Evolutionary conservation across 1,140 invertebrate genomes (phyloP), one percentile per base, ranked within the genome.

Genomic region (Zaprionus nigranus): DNA sequence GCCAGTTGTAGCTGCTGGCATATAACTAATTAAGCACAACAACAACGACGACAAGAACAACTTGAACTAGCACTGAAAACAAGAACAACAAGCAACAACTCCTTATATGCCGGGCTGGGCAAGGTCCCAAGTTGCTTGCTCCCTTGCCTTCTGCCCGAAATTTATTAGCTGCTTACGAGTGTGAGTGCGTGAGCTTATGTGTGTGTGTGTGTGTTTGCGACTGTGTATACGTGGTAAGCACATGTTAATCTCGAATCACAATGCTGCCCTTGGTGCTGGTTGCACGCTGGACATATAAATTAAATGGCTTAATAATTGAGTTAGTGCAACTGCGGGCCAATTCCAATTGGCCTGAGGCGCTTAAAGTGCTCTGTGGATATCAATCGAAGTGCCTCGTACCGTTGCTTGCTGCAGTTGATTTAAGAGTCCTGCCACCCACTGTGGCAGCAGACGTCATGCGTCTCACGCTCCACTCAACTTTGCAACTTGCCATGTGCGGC

Each of bases 261-360:
- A 57, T 49, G 64, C 58, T 78, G 71, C 60, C 79, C 46, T 30
- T 34, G 26, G 20, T 15, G 49, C 30, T 64, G 63, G 34, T 26
- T 24, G n/a, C 46, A 24, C 20, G 17, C 56, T 70, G 49, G 22
- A 56, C 28, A 46, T 22, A 66, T 63, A 84, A 88, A 84, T 88
- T 70, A 84, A 84, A 88, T 88, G 78, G 85, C 70, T 88, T 62
- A 73, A 87, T 87, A 87, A 87, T 87, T 87, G 78, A 87, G 84
- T 88, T 88, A 82, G 67, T 63, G 72, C 36, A 43, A 68, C 54
- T 67, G 30, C 51, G 46, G 54, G 54, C 53, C 63, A 62, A 53
- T 64, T 70, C 36, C 40, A 34, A 38, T 43, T 66, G 38, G 22
- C 84, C 75, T 11, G 17, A 73, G 74, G 78, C 65, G 59, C 53